Conservation (phyloP, 2,113 vertebrate species). For the Scatophagus argus region DNA sequence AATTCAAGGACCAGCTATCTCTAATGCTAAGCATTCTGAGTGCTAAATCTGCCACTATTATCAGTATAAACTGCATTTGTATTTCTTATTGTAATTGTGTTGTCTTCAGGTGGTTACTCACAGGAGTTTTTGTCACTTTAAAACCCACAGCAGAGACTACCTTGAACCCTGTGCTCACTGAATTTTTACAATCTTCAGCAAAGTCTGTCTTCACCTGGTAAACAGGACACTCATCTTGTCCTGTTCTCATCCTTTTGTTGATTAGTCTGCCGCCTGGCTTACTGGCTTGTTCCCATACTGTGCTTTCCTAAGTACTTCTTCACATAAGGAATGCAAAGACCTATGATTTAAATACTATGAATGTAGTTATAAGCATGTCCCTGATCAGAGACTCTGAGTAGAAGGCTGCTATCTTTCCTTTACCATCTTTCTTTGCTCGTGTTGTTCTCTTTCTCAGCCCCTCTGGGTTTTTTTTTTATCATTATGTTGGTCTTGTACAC, state of each 20-base stretch:
- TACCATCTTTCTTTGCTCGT: conserved; percentile 6
- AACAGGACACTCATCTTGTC: conserved; percentile 55
- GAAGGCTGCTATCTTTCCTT: background rate
- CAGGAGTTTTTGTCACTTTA: too few relatives aligned
- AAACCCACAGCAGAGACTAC: conserved; percentile 35
- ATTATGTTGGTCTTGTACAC: conserved; percentile 2
- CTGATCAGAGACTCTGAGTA: background rate
- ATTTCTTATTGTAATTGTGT: too few relatives aligned
- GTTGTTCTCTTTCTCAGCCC: background rate
- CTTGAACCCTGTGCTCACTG: conserved; percentile 8
- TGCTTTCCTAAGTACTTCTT: background rate
- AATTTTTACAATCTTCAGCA: conserved; percentile 47
- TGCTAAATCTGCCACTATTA: too few relatives aligned
- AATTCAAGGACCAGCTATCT: too few relatives aligned
- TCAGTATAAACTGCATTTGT: too few relatives aligned
- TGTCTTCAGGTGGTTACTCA: too few relatives aligned
- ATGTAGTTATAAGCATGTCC: background rate
- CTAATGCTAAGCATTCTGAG: too few relatives aligned
- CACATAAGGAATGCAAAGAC: background rate
- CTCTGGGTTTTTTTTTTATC: background rate
- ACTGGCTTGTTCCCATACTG: conserved; percentile 24
- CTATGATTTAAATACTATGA: background rate
- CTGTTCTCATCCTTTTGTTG: conserved; percentile 42
- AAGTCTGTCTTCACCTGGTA: conserved; percentile 46
- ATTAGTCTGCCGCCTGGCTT: conserved; percentile 12